Evolutionary conservation across 2,113 vertebrate species (phyloP), one percentile per base, ranked within the genome.

Genomic region (Gobio gobio): DNA sequence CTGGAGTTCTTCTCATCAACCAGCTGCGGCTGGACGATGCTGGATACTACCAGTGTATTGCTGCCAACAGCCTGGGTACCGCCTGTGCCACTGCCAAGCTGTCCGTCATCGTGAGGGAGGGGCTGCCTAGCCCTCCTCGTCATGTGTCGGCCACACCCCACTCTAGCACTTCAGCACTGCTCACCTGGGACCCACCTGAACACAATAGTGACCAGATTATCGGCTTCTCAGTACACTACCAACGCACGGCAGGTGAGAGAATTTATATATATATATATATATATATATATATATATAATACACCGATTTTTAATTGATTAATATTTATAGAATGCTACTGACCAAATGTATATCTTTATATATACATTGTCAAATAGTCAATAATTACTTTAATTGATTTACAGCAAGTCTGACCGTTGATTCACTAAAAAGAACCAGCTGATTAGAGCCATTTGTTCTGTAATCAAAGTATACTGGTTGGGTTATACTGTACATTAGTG

Each of bases 21-120:
- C 98, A 99, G 94, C 97, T 99, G 1, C 96, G 96, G 5, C 90
- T 96, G 93, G 96, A 97, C 70, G 98, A 99, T 26, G 95, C 95
- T 0, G 98, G 98, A 82, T 98, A 97, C 93, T 99, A 99, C 90
- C 98, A 99, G 90, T 99, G 98, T 16, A 94, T 99, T 88, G 97
- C 97, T 0, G 95, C 97, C 91, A 99, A 98, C 86, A 94, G 93
- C 82, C 93, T 98, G 83, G 98, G 98, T 73, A 96, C 92, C 0
- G 96, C 97, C 40, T 99, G 98, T 47, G 97, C 97, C 80, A 96
- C 95, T 0, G 97, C 97, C 86, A 95, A 92, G 85, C 95, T 99
- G 88, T 95, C 96, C 0, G 98, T 99, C 22, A 96, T 97, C 0
- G 97, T 99, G 84, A 94, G 97, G 22, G 96, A 99, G 86, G 98